These are phyloP conservation scores for Brachyistius frenatus DNA, from an alignment of 2,113 vertebrate genomes.

Conservation along the genomic window DNA sequence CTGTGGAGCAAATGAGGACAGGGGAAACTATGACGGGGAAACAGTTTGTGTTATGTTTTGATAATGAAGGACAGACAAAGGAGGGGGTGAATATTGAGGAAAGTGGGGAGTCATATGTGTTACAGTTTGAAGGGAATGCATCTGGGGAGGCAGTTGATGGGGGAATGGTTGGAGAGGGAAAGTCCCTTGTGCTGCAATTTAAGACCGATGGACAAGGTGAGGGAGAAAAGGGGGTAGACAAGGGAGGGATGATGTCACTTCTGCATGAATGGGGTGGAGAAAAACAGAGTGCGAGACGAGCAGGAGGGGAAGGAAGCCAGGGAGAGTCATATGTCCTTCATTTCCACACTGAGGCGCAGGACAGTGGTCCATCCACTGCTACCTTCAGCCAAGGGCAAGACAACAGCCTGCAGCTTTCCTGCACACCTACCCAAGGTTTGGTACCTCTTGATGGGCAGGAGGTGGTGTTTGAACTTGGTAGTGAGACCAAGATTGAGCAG, in stretches of 20 bases:
- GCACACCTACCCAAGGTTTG: slow-evolving; percentile 71
- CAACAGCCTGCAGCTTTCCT: slow-evolving; percentile 78
- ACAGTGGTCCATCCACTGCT: slow-evolving; percentile 36
- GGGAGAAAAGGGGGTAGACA: slow-evolving; percentile 65
- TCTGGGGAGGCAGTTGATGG: slow-evolving; percentile 54
- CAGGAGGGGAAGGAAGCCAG: slow-evolving; percentile 57
- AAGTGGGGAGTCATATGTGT: slow-evolving; percentile 77
- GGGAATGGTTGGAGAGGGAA: slow-evolving; percentile 59
- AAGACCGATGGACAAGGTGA: slow-evolving; percentile 72
- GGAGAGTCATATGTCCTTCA: slow-evolving; percentile 82
- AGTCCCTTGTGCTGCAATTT: slow-evolving; percentile 82
- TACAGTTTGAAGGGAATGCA: slow-evolving; percentile 78
- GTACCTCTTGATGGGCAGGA: slow-evolving; percentile 80
- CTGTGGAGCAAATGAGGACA: slow-evolving; percentile 50
- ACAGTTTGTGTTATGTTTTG: slow-evolving; percentile 83
- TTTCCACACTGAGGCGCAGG: slow-evolving; percentile 80
- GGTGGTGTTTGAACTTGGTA: slow-evolving; percentile 83
- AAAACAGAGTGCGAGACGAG: slow-evolving; percentile 58
- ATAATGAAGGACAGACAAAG: slow-evolving; percentile 71
- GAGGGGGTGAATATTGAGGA: slow-evolving; percentile 61
- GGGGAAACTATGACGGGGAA: slow-evolving; percentile 66
- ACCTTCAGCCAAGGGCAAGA: slow-evolving; percentile 67
- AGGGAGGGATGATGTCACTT: slow-evolving; percentile 80
- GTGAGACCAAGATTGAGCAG: slow-evolving; percentile 78
- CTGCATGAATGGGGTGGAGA: slow-evolving; percentile 80